Conservation (phyloP, 2,113 vertebrate genomes). For the Choloepus hoffmanni region DNA sequence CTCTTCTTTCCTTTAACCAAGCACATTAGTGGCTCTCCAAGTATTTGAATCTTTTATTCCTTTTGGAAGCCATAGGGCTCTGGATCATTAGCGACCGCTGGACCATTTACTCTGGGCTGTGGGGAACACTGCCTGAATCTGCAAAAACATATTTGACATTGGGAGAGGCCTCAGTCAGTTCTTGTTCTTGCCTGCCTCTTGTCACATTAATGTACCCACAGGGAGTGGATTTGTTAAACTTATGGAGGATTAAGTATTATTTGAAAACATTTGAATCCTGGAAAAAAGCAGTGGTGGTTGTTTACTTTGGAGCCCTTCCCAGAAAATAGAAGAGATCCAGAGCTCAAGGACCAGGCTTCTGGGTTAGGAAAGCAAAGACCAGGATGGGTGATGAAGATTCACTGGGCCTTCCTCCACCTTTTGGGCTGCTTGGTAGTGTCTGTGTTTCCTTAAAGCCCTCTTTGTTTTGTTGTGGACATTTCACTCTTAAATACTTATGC, state of each 20-base stretch:
- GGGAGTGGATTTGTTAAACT: not conserved
- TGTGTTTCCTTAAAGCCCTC: not conserved
- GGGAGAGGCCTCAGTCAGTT: not conserved
- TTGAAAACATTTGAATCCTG: not conserved
- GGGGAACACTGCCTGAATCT: not conserved
- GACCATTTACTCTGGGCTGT: not conserved
- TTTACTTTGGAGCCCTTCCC: not conserved
- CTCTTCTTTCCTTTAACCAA: conserved; percentile 39
- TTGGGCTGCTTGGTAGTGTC: not conserved
- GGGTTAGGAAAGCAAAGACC: not conserved
- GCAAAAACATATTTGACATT: no score
- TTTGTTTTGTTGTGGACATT: not conserved
- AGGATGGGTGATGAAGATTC: not conserved
- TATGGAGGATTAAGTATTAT: not conserved
- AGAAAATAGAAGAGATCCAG: not conserved
- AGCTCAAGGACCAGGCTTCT: not conserved
- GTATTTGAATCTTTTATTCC: not conserved
- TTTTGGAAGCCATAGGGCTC: not conserved
- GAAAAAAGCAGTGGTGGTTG: not conserved
- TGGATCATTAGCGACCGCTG: not conserved
- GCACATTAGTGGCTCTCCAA: not conserved
- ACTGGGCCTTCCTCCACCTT: not conserved
- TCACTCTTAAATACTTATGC: not conserved
- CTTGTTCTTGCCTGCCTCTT: not conserved
- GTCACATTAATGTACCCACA: not conserved